Evolutionary conservation across 1,140 invertebrate species (phyloP), one percentile per base, ranked within the genome.

Genomic region (Zaprionus inermis): DNA sequence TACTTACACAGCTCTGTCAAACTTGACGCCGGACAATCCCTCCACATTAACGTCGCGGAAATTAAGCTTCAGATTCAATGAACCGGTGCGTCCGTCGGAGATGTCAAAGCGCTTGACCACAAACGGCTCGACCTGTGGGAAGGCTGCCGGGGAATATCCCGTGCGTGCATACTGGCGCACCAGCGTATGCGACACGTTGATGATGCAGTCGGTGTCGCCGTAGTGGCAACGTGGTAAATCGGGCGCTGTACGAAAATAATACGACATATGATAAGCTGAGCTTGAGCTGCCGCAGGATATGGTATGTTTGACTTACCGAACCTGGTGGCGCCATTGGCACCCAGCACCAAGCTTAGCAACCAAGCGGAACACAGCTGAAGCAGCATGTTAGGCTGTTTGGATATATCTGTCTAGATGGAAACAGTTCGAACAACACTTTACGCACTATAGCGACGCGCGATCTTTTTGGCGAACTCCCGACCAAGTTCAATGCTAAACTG

Each of bases 401-500:
- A 12, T 6, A 41, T 41, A 16, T 41, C 5, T 44, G 3, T 18
- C n/a, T 44, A 7, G 38, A 9, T 44, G 12, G 36, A 38, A 38
- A 38, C 11, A 38, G 9, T 38, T 32, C 16, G 38, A 44, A 49
- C 18, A 49, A 34, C 59, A 24, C 41, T 51, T 20, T 65, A 65
- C 49, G 67, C 67, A 61, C 64, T 61, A 6, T 44, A 18, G 55
- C 67, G 51, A 18, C 51, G 57, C 52, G 55, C 61, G 49, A 44
- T 44, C 6, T 24, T 69, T 75, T 89, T 84, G 71, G 84, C 84
- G 81, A 91, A 81, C 82, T 83, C 85, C 79, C 81, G 84, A 80
- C 83, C 90, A 89, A 82, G 90, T 91, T 91, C 90, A 91, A 91
- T 91, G 90, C 76, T 90, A 91, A 91, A 91, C 90, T 91, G 90